phyloP scores from a whole-genome alignment of 2,113 vertebrate genomes.

The Leucosticte australis region DNA sequence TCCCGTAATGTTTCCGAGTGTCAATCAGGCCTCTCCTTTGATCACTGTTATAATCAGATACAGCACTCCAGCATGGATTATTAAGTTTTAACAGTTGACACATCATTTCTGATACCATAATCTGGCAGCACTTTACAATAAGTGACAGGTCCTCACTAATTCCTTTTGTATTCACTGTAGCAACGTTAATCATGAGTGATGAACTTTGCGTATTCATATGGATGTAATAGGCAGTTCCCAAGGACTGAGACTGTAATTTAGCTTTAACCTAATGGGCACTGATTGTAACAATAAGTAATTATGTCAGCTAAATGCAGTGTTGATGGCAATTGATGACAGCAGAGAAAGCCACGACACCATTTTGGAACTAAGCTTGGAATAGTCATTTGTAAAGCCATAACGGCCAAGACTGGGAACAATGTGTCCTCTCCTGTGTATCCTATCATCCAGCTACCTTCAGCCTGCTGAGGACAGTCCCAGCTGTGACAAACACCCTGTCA shows the following conservation, averaged over 20 bases:
- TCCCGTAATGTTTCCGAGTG: background rate
- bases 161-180: constrained; percentile 66
- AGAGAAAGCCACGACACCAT: constrained; percentile 59
- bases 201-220: constrained; percentile 73
- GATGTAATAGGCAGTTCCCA: constrained; percentile 74
- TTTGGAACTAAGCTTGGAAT: constrained; percentile 63
- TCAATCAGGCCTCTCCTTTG: constrained; percentile 61
- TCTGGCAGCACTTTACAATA: constrained; percentile 66
- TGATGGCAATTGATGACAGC: constrained; percentile 68
- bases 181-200: constrained; percentile 74
- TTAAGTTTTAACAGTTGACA: constrained; percentile 61
- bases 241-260: constrained; percentile 75
- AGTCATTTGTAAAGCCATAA: constrained; percentile 55
- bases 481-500: constrained; percentile 38
- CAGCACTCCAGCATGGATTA: constrained; percentile 59
- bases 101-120: constrained; percentile 58
- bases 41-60: constrained; percentile 64
- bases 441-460: constrained; percentile 50
- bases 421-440: constrained; percentile 59
- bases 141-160: constrained; percentile 70
- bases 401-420: constrained; percentile 6
- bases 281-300: constrained; percentile 75
- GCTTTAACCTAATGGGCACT: constrained; percentile 72
- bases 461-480: background rate
- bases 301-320: constrained; percentile 74